These are phyloP conservation scores for Caenorhabditis sinica DNA, from an alignment of 2,888 invertebrate species.

Conservation along the genomic window DNA sequence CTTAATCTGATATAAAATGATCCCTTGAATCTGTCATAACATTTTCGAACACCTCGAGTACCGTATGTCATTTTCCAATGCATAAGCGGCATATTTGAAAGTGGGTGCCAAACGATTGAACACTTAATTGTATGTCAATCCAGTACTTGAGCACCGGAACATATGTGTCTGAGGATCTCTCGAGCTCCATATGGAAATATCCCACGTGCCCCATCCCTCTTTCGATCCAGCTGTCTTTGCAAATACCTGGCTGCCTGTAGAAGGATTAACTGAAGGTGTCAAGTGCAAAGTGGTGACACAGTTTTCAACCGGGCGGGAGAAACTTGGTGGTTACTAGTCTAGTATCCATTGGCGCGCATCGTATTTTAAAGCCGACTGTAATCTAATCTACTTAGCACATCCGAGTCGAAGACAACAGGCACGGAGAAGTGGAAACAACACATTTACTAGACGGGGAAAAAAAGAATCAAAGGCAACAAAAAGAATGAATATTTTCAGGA, in stretches of 20 bases:
- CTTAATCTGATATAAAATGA: neutral
- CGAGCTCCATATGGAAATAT: slow-evolving; percentile 53
- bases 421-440: too few species aligned
- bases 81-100: slow-evolving; percentile 50
- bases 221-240: slow-evolving; percentile 4
- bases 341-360: slow-evolving; percentile 49
- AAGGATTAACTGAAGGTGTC: slow-evolving; percentile 67
- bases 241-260: slow-evolving; percentile 48
- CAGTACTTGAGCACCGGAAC: slow-evolving; percentile 60
- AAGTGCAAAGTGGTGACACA: slow-evolving; percentile 70
- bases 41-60: slow-evolving; percentile 6
- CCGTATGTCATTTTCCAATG: slow-evolving; percentile 55
- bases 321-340: slow-evolving; percentile 30
- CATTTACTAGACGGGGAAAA: neutral
- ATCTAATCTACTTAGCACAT: slow-evolving; percentile 64
- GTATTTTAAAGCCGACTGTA: slow-evolving; percentile 51
- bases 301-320: slow-evolving; percentile 25
- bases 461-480: neutral
- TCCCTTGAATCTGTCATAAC: neutral
- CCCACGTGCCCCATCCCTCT: slow-evolving; percentile 5
- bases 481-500: slow-evolving; percentile 57
- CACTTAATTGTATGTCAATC: slow-evolving; percentile 69
- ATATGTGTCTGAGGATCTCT: slow-evolving; percentile 54
- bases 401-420: slow-evolving; percentile 34
- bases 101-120: slow-evolving; percentile 64